Evolutionary conservation across 2,888 invertebrate genomes (phyloP).

Genomic region (Synergus japonicus): DNA sequence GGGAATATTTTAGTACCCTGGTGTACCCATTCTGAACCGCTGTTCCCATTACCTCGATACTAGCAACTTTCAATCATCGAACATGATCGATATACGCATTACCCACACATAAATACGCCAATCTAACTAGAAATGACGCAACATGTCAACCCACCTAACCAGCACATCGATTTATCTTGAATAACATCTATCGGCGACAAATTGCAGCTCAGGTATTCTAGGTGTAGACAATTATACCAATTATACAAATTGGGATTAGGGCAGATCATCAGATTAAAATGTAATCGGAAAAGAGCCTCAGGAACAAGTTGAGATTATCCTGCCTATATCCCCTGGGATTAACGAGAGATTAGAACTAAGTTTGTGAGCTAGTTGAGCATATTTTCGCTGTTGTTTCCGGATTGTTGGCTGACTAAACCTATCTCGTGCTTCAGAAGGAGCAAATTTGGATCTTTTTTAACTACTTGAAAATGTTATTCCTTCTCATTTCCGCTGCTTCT

Average conservation of each 20-base stretch:
- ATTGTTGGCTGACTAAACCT: too few relatives aligned
- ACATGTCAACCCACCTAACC: neutral
- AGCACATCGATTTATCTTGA: neutral
- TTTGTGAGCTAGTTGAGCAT: neutral
- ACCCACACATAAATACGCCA: neutral
- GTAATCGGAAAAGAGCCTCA: neutral
- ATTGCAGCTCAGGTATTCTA: neutral
- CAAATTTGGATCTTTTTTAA: too few relatives aligned
- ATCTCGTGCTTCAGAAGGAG: too few relatives aligned
- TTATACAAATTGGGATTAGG: neutral
- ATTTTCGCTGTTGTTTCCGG: too few relatives aligned
- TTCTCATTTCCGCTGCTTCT: too few relatives aligned
- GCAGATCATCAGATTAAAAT: neutral
- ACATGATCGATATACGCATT: neutral
- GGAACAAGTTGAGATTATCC: neutral
- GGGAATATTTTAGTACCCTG: neutral
- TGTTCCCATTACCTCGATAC: conserved; percentile 19
- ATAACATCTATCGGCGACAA: neutral
- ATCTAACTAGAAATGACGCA: neutral
- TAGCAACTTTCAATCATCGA: conserved; percentile 20
- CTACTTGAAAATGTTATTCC: too few relatives aligned
- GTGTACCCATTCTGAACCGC: neutral
- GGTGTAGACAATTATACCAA: neutral
- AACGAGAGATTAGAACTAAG: neutral
- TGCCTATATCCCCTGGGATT: neutral